These are phyloP conservation scores for Zaprionus ghesquierei DNA, from an alignment of 1,140 invertebrate genomes.

Conservation along the genomic window DNA sequence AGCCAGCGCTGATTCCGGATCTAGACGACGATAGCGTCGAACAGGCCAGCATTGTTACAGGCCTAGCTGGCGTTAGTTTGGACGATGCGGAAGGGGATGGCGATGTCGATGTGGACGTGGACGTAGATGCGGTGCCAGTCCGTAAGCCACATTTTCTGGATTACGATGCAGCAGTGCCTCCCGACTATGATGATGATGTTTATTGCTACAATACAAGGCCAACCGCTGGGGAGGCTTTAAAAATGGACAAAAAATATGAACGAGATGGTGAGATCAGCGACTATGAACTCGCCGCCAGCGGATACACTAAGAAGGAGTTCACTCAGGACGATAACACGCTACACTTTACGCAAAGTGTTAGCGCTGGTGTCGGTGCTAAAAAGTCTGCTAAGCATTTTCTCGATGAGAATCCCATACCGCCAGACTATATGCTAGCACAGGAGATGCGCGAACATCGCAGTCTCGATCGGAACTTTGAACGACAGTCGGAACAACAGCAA, in stretches of 20 bases:
- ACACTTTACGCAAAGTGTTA: constrained; percentile 57
- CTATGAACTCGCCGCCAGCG: constrained; percentile 79
- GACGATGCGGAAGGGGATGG: constrained; percentile 60
- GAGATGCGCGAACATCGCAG: constrained; percentile 76
- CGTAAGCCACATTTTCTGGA: constrained; percentile 85
- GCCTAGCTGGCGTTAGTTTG: constrained; percentile 22
- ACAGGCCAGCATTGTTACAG: constrained; percentile 20
- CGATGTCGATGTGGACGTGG: constrained; percentile 63
- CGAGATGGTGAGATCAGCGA: constrained; percentile 81
- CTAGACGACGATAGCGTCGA: constrained; percentile 10
- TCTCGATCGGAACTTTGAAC: constrained; percentile 77
- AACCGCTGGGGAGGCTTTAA: constrained; percentile 65
- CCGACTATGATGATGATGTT: constrained; percentile 83
- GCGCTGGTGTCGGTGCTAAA: constrained; percentile 35
- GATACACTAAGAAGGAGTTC: constrained; percentile 81
- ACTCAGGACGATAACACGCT: constrained; percentile 81
- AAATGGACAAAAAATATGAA: constrained; percentile 81
- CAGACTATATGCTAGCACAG: constrained; percentile 77
- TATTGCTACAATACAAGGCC: constrained; percentile 41
- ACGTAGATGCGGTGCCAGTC: constrained; percentile 73
- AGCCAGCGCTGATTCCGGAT: constrained; percentile 48
- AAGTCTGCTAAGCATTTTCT: constrained; percentile 74
- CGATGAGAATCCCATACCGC: constrained; percentile 82
- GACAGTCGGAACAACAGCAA: constrained; percentile 72
- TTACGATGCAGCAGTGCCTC: constrained; percentile 84